Percentiles rank a stretch among this genome's conserved stretches.
Evolutionary conservation across 2,797 vertebrate species (phyloP).

Genomic region (Threskiornis aethiopicus): DNA sequence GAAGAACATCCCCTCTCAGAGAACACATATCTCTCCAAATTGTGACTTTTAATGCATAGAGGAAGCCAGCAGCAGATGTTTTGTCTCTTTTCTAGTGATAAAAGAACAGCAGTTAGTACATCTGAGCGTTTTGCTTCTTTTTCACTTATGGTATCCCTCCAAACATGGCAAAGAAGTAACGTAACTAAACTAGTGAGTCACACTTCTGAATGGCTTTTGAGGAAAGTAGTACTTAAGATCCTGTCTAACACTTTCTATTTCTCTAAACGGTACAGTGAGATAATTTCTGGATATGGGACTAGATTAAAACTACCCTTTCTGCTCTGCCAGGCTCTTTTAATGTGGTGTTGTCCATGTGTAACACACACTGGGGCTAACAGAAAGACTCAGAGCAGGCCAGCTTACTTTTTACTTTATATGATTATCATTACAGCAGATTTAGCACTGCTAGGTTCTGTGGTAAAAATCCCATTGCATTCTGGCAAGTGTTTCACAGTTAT

Average conservation of each 20-base stretch:
- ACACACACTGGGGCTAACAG: background rate
- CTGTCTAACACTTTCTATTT: background rate
- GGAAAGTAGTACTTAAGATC: background rate
- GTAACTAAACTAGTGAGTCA: background rate
- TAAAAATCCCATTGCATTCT: background rate
- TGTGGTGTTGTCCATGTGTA: background rate
- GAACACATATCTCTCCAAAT: background rate
- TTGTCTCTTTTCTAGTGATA: background rate
- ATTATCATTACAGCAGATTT: background rate
- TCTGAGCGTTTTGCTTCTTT: background rate
- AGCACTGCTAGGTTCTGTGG: background rate
- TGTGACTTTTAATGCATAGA: background rate
- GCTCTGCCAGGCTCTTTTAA: background rate
- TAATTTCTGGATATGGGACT: background rate
- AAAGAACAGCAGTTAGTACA: background rate
- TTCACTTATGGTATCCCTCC: background rate
- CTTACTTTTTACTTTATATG: background rate
- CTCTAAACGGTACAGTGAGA: background rate
- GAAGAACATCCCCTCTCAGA: background rate
- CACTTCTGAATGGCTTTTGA: background rate
- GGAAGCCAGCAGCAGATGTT: background rate
- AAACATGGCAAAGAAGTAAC: background rate
- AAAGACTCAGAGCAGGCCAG: background rate
- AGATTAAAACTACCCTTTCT: background rate
- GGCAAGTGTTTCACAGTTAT: background rate